These are phyloP conservation scores for Phrynosoma platyrhinos DNA, from an alignment of 2,113 vertebrate species.

Conservation along the genomic window DNA sequence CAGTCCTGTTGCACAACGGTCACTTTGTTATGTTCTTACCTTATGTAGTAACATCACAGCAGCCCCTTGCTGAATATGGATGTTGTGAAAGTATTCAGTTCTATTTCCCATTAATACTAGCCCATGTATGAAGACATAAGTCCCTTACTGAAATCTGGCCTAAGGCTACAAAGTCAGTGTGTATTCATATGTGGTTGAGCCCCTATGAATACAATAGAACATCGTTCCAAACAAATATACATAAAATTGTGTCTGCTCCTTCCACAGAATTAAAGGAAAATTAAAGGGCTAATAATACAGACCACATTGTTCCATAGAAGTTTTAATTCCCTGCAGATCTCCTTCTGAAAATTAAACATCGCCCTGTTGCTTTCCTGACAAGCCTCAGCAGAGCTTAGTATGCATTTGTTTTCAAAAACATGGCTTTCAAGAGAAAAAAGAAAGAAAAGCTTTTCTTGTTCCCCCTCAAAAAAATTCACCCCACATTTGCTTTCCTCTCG, in stretches of 20 bases:
- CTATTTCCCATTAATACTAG: no score
- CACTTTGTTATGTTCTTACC: no score
- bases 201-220: neutral
- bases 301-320: neutral
- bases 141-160: no score
- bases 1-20: no score
- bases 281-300: neutral
- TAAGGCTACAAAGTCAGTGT: neutral
- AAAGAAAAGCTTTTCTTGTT: neutral
- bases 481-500: neutral
- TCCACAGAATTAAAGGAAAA: slow-evolving; percentile 2
- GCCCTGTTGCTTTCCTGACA: neutral
- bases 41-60: no score
- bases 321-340: neutral
- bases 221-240: neutral
- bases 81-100: no score
- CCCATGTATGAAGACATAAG: no score
- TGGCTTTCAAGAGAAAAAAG: neutral
- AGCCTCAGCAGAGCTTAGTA: neutral
- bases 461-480: neutral
- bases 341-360: neutral
- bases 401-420: neutral
- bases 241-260: no score
- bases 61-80: no score
- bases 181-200: neutral